phyloP scores from a whole-genome alignment of 1,140 invertebrate species.

The Cotesia vestalis region DNA sequence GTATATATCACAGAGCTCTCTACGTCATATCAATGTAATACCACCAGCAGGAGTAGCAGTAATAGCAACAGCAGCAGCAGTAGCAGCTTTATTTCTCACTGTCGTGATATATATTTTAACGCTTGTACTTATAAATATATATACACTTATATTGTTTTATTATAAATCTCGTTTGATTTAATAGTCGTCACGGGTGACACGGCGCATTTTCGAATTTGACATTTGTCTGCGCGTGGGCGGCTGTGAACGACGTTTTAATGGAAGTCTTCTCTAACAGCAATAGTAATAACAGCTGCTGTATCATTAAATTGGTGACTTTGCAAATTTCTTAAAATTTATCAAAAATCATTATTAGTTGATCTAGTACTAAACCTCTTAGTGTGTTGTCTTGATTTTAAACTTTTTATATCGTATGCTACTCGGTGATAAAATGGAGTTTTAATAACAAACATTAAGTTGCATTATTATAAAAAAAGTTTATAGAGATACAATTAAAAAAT shows the following conservation, averaged over 20 bases:
- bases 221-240: slow-evolving; percentile 48
- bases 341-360: background rate
- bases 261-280: slow-evolving; percentile 39
- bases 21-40: no score
- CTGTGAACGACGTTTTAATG: slow-evolving; percentile 49
- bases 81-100: background rate
- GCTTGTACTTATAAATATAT: background rate
- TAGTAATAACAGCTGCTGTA: slow-evolving; percentile 32
- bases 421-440: no score
- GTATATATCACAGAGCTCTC: no score
- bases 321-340: slow-evolving; percentile 45
- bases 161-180: slow-evolving; percentile 14
- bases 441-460: no score
- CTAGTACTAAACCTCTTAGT: background rate
- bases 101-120: background rate
- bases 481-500: background rate
- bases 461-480: background rate
- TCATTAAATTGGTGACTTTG: slow-evolving; percentile 49
- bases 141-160: slow-evolving; percentile 8
- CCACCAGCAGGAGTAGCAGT: background rate
- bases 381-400: background rate
- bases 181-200: slow-evolving; percentile 13
- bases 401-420: no score
- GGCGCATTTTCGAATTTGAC: slow-evolving; percentile 47
- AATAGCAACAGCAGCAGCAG: background rate